Conservation (phyloP, 2,797 vertebrate species). For the Capromys pilorides region DNA sequence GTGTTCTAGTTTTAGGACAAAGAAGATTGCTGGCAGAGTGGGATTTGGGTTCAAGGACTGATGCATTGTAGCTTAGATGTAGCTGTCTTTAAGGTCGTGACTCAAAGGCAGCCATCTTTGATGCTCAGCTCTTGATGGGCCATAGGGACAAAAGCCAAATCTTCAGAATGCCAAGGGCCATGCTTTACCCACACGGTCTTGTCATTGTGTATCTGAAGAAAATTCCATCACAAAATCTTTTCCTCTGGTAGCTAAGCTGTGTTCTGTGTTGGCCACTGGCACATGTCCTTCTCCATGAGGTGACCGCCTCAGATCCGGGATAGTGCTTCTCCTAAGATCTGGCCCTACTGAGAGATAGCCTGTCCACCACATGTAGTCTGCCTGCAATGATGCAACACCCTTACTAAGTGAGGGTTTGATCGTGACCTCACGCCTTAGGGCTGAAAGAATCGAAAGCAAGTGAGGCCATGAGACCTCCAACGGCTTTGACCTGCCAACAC, state of each 20-base stretch:
- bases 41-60: background rate
- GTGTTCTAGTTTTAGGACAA: constrained; percentile 32
- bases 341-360: background rate
- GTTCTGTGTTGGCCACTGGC: background rate
- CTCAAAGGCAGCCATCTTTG: background rate
- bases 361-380: background rate
- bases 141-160: background rate
- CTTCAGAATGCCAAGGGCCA: background rate
- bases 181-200: background rate
- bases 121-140: background rate
- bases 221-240: background rate
- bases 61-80: background rate
- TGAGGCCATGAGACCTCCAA: background rate
- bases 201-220: background rate
- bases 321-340: background rate
- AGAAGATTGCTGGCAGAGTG: constrained; percentile 41
- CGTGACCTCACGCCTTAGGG: background rate
- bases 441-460: background rate
- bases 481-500: background rate
- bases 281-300: background rate
- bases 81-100: background rate
- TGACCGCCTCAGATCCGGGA: too few relatives aligned
- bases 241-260: background rate
- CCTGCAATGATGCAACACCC: background rate
- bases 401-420: background rate